Conservation (phyloP, 2,797 vertebrate species). For the Sebastolobus altivelis region DNA sequence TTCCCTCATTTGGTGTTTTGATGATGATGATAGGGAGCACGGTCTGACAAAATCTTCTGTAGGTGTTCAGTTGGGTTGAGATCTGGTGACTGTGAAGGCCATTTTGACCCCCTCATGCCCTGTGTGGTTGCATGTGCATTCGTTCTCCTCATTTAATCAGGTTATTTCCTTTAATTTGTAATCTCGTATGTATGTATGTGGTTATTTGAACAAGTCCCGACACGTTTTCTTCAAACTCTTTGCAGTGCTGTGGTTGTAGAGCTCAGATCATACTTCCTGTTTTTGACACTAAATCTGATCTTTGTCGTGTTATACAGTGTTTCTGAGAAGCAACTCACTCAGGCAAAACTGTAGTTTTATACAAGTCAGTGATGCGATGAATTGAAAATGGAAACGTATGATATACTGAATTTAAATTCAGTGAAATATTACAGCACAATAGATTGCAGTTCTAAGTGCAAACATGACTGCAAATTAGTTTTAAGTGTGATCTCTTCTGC, state of each 20-base stretch:
- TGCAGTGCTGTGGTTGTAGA: conserved; percentile 36
- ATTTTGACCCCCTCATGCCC: background rate
- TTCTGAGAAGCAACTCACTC: conserved; percentile 10
- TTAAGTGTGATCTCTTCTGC: background rate
- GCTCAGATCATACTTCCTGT: conserved; percentile 58
- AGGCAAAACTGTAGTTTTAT: background rate
- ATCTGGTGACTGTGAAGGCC: background rate
- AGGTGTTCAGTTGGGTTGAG: background rate
- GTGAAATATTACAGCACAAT: background rate
- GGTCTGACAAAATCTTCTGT: background rate
- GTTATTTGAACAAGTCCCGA: background rate
- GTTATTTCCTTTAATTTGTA: background rate
- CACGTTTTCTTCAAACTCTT: background rate
- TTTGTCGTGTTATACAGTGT: background rate
- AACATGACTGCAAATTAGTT: background rate
- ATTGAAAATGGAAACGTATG: background rate
- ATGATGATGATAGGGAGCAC: background rate
- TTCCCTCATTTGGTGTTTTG: background rate
- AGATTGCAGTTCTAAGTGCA: background rate
- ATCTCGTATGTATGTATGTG: background rate
- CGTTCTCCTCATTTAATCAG: background rate
- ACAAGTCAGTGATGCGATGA: background rate
- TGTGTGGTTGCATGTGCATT: background rate
- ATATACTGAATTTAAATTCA: background rate
- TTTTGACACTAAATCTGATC: conserved; percentile 40